Base-by-base conservation (phyloP, 2,113 vertebrate genomes). In the Heterotis niloticus region DNA sequence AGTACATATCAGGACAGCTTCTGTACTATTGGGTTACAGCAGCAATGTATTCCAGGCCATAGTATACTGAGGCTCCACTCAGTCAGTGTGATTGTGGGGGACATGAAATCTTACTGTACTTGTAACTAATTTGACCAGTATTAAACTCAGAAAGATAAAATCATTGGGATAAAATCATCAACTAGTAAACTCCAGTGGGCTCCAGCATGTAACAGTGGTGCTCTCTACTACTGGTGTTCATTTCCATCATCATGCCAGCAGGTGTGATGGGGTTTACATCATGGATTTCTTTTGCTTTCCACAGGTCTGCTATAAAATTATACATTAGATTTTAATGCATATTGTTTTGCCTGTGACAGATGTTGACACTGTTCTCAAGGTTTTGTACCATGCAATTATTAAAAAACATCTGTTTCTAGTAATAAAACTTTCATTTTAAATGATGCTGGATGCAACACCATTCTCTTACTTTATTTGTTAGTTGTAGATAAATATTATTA, bases 1-100 rank as follows among this genome's bases (percentile, higher is more conserved):
- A 2, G 29, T 60, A 57, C 66, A 65, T 64, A 56, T 26, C 79
- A n/a, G 17, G 59, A 52, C 13, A 72, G 66, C 67, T 69, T 34
- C 23, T 14, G 17, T 23, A 68, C 75, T 81, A 81, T 77, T 73
- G 68, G n/a, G 69, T 81, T 77, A 64, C 80, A 28, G 65, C 29
- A 54, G 24, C 24, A 51, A n/a, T 68, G 74, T 18, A 16, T 62
- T 77, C 64, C 29, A 16, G 65, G n/a, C 57, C 26, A 13, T 60
- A 64, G 76, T 28, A 26, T 23, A 26, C 2, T 16, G 60, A 62
- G 56, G 69, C 5, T 64, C 12, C 20, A 72, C 59, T 56, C 60
- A 7, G 75, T 51, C 26, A 62, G 51, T 52, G 7, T 18, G 20
- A 28, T 68, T 5, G 20, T 59, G 54, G 57, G 57, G 9, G 24